phyloP scores from a whole-genome alignment of 2,113 vertebrate species.

The Leptodactylus fuscus region DNA sequence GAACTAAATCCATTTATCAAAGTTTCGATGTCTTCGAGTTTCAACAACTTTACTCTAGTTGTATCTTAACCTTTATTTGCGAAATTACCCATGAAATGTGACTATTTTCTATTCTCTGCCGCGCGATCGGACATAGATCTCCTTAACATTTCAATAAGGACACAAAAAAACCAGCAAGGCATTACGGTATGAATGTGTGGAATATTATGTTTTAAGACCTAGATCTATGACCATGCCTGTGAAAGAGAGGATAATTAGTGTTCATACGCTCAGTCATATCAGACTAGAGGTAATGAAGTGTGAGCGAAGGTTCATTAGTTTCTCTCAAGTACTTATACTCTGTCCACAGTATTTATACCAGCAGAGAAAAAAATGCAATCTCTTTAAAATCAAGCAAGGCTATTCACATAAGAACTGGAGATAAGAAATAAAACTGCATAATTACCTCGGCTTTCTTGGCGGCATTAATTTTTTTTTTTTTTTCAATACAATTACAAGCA shows the following conservation, averaged over 20 bases:
- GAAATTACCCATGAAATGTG: constrained; percentile 69
- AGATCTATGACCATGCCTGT: constrained; percentile 76
- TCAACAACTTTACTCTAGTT: constrained; percentile 40
- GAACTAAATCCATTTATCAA: constrained; percentile 11
- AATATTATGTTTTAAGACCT: constrained; percentile 79
- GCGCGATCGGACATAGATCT: constrained; percentile 66
- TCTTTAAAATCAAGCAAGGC: constrained; percentile 79
- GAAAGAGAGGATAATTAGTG: constrained; percentile 82
- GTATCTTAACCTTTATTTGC: constrained; percentile 50
- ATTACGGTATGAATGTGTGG: constrained; percentile 71
- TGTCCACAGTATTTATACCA: constrained; percentile 84
- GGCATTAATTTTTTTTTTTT: constrained; percentile 7
- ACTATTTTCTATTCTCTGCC: constrained; percentile 42
- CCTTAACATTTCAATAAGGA: constrained; percentile 75
- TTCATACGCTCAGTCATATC: constrained; percentile 80
- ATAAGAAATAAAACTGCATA: constrained; percentile 35
- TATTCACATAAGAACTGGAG: constrained; percentile 72
- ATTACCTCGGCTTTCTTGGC: constrained; percentile 29
- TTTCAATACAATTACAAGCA: constrained; percentile 23
- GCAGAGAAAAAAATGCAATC: constrained; percentile 76
- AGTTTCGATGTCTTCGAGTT: constrained; percentile 19
- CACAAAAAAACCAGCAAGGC: constrained; percentile 71
- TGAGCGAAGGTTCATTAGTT: constrained; percentile 86
- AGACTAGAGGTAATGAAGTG: constrained; percentile 86
- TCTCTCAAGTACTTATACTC: constrained; percentile 83